phyloP scores from a whole-genome alignment of 2,797 vertebrate species.

The Argentina silus region DNA sequence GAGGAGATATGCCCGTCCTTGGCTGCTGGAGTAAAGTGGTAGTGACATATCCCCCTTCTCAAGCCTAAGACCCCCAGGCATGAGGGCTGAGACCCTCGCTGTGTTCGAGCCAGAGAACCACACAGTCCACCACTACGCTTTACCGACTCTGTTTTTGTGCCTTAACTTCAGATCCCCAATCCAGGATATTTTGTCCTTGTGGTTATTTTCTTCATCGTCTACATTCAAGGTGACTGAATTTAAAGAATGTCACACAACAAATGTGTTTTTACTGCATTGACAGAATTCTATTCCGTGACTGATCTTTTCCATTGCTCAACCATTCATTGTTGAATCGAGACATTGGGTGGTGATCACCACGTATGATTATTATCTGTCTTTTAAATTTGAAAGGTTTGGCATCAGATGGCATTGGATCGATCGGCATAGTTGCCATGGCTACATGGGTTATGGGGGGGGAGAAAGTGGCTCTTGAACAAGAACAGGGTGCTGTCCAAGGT shows the following conservation, averaged over 20 bases:
- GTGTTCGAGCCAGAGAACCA: background rate
- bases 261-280: background rate
- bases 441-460: constrained; percentile 81
- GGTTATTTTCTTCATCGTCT: background rate
- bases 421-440: constrained; percentile 90
- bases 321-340: background rate
- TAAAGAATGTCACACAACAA: background rate
- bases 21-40: constrained; percentile 68
- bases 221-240: background rate
- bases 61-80: constrained; percentile 41
- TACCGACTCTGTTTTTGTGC: background rate
- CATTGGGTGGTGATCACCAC: background rate
- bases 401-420: constrained; percentile 92
- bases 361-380: constrained; percentile 67
- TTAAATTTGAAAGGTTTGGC: constrained; percentile 83
- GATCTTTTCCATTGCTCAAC: background rate
- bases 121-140: background rate
- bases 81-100: constrained; percentile 2
- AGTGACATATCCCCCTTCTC: constrained; percentile 65
- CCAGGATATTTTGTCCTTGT: background rate
- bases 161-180: background rate
- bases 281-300: background rate
- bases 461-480: constrained; percentile 38
- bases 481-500: constrained; percentile 40
- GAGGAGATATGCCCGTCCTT: constrained; percentile 43